These are phyloP conservation scores for Chaenocephalus aceratus DNA, from an alignment of 2,113 vertebrate genomes.

Conservation along the genomic window DNA sequence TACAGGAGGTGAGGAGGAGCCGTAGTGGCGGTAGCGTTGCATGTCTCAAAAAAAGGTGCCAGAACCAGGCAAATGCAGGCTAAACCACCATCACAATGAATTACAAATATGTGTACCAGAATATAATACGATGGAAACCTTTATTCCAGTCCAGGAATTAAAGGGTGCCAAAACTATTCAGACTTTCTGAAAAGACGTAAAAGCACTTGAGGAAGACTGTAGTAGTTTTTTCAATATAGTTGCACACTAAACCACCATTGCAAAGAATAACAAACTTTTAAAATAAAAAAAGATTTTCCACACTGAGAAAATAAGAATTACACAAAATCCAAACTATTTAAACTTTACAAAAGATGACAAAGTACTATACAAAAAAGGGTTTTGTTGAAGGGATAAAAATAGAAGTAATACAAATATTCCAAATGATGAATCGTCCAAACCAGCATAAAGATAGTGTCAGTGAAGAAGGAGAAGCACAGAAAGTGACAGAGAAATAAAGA, in stretches of 20 bases:
- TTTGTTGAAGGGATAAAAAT: neutral
- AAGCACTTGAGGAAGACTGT: too few species aligned
- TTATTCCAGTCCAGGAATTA: too few species aligned
- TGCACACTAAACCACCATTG: neutral
- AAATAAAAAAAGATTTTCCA: too few species aligned
- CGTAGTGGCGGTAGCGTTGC: conserved; percentile 56
- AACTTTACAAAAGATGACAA: neutral
- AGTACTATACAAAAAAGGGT: neutral
- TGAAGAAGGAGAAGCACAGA: neutral
- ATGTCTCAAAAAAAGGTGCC: conserved; percentile 27
- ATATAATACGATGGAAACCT: too few species aligned
- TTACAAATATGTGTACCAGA: too few species aligned
- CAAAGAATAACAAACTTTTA: neutral
- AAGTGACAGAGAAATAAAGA: conserved; percentile 7
- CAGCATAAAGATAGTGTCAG: neutral
- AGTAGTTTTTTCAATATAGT: too few species aligned
- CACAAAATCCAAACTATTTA: neutral
- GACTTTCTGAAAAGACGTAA: too few species aligned
- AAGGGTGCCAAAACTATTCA: too few species aligned
- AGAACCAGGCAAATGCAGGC: neutral
- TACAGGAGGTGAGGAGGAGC: conserved; percentile 34
- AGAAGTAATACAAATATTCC: neutral
- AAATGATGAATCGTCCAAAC: neutral
- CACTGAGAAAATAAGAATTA: too few species aligned
- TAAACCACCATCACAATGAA: too few species aligned